Conservation (phyloP, 2,888 invertebrate genomes). For the Operophtera brumata region DNA sequence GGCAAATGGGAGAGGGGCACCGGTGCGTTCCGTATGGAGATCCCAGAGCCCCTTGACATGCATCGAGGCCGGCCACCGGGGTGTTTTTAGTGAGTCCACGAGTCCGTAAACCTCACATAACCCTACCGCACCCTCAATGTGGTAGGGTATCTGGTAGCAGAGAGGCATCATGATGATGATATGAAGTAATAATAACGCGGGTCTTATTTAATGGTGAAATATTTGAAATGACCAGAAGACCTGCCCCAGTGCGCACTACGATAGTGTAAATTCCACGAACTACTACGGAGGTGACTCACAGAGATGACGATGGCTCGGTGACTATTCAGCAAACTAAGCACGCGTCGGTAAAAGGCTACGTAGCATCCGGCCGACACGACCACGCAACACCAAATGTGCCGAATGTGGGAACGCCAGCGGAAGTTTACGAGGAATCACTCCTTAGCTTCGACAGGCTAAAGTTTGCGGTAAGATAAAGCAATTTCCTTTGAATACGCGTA, state of each 20-base stretch:
- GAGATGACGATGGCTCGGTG: slow-evolving; percentile 35
- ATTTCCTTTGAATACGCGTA: slow-evolving; percentile 31
- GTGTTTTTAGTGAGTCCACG: too few relatives aligned
- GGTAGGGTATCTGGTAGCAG: too few relatives aligned
- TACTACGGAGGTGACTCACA: slow-evolving; percentile 49
- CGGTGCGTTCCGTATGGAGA: too few relatives aligned
- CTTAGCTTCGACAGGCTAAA: slow-evolving; percentile 44
- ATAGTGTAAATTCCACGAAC: slow-evolving; percentile 47
- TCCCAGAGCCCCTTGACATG: too few relatives aligned
- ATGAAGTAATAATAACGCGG: too few relatives aligned
- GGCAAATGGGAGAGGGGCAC: too few relatives aligned
- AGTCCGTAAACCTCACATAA: too few relatives aligned
- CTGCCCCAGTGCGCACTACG: slow-evolving; percentile 15
- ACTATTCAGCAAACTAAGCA: slow-evolving; percentile 53
- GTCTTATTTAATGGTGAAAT: not conserved
- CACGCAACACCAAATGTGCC: slow-evolving; percentile 51
- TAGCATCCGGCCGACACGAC: slow-evolving; percentile 54
- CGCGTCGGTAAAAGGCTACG: slow-evolving; percentile 60
- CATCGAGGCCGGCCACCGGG: too few relatives aligned
- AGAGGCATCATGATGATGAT: too few relatives aligned
- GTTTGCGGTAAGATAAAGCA: slow-evolving; percentile 32
- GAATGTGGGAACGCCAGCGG: slow-evolving; percentile 59
- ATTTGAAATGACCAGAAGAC: slow-evolving; percentile 8
- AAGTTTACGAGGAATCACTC: slow-evolving; percentile 60
- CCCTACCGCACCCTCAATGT: too few relatives aligned